Evolutionary conservation across 2,113 vertebrate genomes (phyloP).

Genomic region (Cisticola juncidis): DNA sequence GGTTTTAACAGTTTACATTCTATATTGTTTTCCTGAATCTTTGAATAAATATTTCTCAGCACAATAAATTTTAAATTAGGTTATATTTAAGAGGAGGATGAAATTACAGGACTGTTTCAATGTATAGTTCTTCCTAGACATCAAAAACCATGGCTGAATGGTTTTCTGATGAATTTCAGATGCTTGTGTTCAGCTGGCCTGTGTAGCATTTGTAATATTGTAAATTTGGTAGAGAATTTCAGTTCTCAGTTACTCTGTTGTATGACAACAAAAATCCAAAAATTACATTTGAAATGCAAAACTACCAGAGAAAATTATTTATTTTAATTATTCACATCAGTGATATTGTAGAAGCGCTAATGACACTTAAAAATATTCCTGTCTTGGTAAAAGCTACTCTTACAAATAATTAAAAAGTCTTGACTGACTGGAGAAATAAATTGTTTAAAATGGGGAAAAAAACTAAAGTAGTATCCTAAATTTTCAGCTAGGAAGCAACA

Average conservation of each 20-base stretch:
- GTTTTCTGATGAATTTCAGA: constrained; percentile 5
- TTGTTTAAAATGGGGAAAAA: neutral
- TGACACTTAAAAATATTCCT: neutral
- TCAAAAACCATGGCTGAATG: neutral
- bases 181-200: neutral
- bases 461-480: neutral
- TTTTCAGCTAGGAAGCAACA: neutral
- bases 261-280: neutral
- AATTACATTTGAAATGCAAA: neutral
- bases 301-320: neutral
- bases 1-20: neutral
- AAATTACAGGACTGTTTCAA: neutral
- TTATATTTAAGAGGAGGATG: neutral
- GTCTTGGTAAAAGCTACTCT: neutral
- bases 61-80: constrained; percentile 8
- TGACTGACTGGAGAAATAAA: neutral
- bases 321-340: neutral
- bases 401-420: neutral
- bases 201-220: neutral
- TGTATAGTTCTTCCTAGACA: neutral
- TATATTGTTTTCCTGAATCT: neutral
- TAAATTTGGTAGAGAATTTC: neutral
- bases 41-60: constrained; percentile 20
- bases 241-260: neutral
- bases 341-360: neutral